Conservation (phyloP, 2,797 vertebrate genomes). For the Tangara arthus region DNA sequence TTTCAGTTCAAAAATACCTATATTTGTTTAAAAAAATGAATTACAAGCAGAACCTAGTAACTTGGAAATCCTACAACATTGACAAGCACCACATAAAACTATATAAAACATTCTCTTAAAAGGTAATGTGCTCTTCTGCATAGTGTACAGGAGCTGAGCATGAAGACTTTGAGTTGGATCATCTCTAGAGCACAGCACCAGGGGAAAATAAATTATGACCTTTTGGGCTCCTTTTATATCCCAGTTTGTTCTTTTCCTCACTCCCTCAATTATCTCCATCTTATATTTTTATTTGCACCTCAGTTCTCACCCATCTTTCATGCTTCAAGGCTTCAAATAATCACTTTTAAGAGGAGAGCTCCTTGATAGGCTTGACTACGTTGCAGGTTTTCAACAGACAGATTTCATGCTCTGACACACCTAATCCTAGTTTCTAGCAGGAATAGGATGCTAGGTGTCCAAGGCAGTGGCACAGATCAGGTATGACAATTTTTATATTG, state of each 20-base stretch:
- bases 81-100: background rate
- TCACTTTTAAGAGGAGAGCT: background rate
- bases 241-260: background rate
- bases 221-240: background rate
- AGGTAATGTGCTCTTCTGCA: background rate
- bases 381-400: background rate
- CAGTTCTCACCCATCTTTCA: background rate
- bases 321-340: background rate
- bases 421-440: background rate
- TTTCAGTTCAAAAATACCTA: background rate
- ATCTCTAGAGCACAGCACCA: background rate
- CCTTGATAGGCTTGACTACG: background rate
- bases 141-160: background rate
- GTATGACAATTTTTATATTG: background rate
- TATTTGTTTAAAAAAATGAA: background rate
- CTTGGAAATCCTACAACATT: background rate
- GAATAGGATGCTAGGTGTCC: background rate
- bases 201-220: background rate
- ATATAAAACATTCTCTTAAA: background rate
- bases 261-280: background rate
- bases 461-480: background rate
- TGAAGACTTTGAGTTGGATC: background rate
- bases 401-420: background rate
- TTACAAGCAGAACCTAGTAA: background rate
- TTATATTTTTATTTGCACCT: background rate